Conservation (phyloP, 2,113 vertebrate species). For the Pseudorasbora parva region DNA sequence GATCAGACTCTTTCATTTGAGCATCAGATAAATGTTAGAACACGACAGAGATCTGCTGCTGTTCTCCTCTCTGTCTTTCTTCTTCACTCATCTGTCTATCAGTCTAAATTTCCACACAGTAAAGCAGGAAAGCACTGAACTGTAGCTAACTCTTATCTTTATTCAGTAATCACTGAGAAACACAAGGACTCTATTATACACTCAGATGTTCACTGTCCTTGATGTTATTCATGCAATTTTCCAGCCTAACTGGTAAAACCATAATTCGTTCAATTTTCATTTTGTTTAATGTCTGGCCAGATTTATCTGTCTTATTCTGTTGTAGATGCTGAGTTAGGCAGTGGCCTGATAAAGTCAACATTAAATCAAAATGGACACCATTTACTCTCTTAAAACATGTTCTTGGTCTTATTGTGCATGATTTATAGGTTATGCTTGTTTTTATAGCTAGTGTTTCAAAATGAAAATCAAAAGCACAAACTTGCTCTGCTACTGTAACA, state of each 20-base stretch:
- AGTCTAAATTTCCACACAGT: background rate
- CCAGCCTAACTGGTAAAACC: background rate
- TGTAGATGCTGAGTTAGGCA: background rate
- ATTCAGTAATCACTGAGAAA: background rate
- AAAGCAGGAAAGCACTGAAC: too few relatives aligned
- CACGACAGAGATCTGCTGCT: background rate
- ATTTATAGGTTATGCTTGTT: background rate
- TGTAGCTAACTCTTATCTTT: background rate
- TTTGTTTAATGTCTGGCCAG: conserved; percentile 36
- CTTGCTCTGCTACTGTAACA: background rate
- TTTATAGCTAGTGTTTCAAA: background rate
- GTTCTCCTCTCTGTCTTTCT: background rate
- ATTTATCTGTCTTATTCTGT: conserved; percentile 42
- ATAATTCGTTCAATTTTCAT: background rate
- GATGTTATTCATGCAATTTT: background rate
- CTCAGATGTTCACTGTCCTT: background rate
- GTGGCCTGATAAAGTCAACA: background rate
- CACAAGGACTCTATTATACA: conserved; percentile 17
- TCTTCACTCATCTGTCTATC: background rate
- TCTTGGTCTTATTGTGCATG: background rate
- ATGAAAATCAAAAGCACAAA: background rate
- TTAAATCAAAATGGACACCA: background rate
- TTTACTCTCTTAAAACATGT: background rate
- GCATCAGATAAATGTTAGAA: conserved; percentile 22
- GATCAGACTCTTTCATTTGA: conserved; percentile 63